Conservation (phyloP, 2,797 vertebrate species). For the Hoplostethus atlanticus region DNA sequence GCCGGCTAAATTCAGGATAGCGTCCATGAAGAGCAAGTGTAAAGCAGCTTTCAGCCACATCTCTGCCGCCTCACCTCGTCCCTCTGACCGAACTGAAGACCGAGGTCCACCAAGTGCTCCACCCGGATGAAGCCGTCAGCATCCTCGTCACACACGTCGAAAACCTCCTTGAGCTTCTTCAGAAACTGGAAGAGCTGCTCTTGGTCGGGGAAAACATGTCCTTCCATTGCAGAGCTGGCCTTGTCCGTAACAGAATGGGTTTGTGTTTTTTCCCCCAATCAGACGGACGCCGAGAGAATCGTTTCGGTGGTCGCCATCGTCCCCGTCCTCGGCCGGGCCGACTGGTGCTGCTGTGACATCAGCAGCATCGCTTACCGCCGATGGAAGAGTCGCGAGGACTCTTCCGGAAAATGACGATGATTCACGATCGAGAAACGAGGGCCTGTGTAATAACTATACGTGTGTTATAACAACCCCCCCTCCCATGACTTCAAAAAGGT, state of each 20-base stretch:
- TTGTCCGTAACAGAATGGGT: not conserved
- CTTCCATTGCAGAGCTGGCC: slow-evolving; percentile 78
- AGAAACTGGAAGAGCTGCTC: slow-evolving; percentile 83
- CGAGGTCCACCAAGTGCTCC: slow-evolving; percentile 86
- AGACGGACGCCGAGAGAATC: slow-evolving; percentile 11
- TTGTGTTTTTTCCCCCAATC: not conserved
- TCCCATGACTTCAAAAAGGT: no score
- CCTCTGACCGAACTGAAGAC: slow-evolving; percentile 90
- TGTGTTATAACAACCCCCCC: slow-evolving; percentile 1
- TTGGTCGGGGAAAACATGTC: slow-evolving; percentile 71
- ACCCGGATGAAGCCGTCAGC: slow-evolving; percentile 88
- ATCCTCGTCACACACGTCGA: slow-evolving; percentile 89
- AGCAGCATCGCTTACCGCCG: slow-evolving; percentile 29
- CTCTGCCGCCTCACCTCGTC: slow-evolving; percentile 87
- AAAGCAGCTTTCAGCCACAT: no score
- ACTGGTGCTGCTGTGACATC: slow-evolving; percentile 56
- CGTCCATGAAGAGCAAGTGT: no score
- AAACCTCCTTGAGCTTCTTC: slow-evolving; percentile 88
- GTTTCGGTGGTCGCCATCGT: slow-evolving; percentile 56
- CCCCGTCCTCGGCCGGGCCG: slow-evolving; percentile 17
- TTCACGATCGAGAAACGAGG: slow-evolving; percentile 35
- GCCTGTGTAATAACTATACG: slow-evolving; percentile 57
- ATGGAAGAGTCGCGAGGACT: slow-evolving; percentile 13
- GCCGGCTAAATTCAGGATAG: no score
- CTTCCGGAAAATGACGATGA: slow-evolving; percentile 48